A percentile compares a stretch with the other conserved stretches of the same genome.
These are phyloP conservation scores for Conus canariensis DNA, from an alignment of 2,888 invertebrate species.

Conservation along the genomic window DNA sequence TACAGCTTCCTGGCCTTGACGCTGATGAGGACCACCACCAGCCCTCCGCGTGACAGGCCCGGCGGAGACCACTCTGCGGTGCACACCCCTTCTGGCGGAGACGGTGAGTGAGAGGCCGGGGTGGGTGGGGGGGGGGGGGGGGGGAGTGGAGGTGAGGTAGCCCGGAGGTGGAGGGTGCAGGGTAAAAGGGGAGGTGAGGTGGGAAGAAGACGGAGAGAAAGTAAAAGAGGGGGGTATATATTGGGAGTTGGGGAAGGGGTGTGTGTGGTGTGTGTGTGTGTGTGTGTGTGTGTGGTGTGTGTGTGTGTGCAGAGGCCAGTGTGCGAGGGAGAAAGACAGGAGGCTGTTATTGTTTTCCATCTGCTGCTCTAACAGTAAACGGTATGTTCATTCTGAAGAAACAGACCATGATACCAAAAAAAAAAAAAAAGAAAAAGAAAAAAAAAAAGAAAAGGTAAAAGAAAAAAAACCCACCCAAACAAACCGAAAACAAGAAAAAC, in stretches of 20 bases:
- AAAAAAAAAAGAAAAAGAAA: too few relatives aligned
- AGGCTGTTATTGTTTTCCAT: too few relatives aligned
- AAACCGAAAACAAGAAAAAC: too few relatives aligned
- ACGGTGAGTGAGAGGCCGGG: too few relatives aligned
- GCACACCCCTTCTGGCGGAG: too few relatives aligned
- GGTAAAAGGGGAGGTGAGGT: not conserved
- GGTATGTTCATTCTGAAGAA: too few relatives aligned
- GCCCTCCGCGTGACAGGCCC: not conserved
- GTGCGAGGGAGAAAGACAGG: too few relatives aligned
- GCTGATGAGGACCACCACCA: not conserved
- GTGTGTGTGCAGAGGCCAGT: not conserved
- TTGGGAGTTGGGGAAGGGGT: not conserved
- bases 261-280: slow-evolving; percentile 27
- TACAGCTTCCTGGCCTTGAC: not conserved
- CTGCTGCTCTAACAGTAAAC: too few relatives aligned
- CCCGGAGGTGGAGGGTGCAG: not conserved
- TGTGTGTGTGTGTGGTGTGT: slow-evolving; percentile 26
- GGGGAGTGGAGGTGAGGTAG: not conserved
- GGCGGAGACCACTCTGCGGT: too few relatives aligned
- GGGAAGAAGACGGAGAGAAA: not conserved
- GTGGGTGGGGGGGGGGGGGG: not conserved
- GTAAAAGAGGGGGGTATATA: not conserved
- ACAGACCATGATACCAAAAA: too few relatives aligned
- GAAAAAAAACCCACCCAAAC: too few relatives aligned
- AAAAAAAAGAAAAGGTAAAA: too few relatives aligned